phyloP scores from a whole-genome alignment of 2,797 vertebrate genomes.

The Glossophaga mutica region DNA sequence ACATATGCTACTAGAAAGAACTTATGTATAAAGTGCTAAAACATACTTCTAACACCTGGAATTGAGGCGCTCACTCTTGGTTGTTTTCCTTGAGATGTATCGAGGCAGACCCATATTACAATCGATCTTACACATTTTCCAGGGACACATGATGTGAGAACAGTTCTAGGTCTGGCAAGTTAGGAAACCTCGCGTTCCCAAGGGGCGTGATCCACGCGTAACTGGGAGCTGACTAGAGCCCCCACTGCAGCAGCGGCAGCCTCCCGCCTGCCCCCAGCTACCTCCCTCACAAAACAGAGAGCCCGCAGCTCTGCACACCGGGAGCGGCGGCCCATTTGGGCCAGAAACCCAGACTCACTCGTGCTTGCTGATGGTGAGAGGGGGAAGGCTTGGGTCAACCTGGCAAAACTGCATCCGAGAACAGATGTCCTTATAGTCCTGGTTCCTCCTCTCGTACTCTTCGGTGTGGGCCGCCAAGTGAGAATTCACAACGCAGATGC shows the following conservation, averaged over 20 bases:
- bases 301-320: neutral
- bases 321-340: accelerated
- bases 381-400: slow-evolving; percentile 82
- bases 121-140: neutral
- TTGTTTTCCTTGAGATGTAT: neutral
- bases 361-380: slow-evolving; percentile 92
- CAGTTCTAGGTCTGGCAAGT: neutral
- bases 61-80: neutral
- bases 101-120: neutral
- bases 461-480: slow-evolving; percentile 95
- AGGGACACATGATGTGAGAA: neutral
- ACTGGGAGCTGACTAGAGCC: neutral
- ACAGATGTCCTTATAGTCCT: slow-evolving; percentile 97
- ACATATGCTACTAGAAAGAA: neutral
- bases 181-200: neutral
- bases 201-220: neutral
- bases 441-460: slow-evolving; percentile 94
- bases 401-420: slow-evolving; percentile 91
- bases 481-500: slow-evolving; percentile 94
- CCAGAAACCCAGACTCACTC: slow-evolving; percentile 83
- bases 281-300: neutral
- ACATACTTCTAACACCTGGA: neutral
- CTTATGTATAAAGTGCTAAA: neutral
- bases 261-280: neutral
- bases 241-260: neutral